phyloP scores from a whole-genome alignment of 2,888 invertebrate species.

The Pollenia griseotomentosa region DNA sequence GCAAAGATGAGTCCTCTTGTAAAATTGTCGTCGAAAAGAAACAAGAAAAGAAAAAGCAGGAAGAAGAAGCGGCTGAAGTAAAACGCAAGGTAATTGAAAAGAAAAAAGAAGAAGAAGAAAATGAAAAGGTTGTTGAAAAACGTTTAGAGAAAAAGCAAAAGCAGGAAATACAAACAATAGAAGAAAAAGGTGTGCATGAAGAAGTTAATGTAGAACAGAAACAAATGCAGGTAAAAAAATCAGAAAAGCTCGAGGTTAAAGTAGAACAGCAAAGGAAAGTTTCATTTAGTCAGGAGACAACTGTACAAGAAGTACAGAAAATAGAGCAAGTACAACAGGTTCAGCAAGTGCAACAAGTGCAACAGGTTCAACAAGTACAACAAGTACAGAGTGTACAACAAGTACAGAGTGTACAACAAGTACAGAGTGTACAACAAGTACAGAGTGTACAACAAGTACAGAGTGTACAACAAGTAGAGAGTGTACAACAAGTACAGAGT shows the following conservation, averaged over 20 bases:
- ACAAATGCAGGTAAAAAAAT: constrained; percentile 20
- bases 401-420: neutral
- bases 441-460: constrained; percentile 19
- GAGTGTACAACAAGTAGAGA: neutral
- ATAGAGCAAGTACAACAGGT: neutral
- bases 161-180: constrained; percentile 33
- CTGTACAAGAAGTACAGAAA: neutral
- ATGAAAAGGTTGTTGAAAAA: constrained; percentile 28
- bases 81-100: constrained; percentile 84
- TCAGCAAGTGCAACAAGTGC: neutral
- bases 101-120: constrained; percentile 81
- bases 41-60: constrained; percentile 85
- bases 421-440: neutral
- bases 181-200: constrained; percentile 9
- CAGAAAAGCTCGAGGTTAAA: constrained; percentile 46
- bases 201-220: neutral
- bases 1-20: constrained; percentile 94
- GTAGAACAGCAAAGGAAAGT: constrained; percentile 63
- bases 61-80: constrained; percentile 83
- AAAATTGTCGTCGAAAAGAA: constrained; percentile 91
- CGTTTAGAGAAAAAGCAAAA: constrained; percentile 46
- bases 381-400: neutral
- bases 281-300: constrained; percentile 63
- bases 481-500: neutral
- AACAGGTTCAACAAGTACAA: constrained; percentile 23